Conservation (phyloP, 2,797 vertebrate species). For the Muscicapa comitata region DNA sequence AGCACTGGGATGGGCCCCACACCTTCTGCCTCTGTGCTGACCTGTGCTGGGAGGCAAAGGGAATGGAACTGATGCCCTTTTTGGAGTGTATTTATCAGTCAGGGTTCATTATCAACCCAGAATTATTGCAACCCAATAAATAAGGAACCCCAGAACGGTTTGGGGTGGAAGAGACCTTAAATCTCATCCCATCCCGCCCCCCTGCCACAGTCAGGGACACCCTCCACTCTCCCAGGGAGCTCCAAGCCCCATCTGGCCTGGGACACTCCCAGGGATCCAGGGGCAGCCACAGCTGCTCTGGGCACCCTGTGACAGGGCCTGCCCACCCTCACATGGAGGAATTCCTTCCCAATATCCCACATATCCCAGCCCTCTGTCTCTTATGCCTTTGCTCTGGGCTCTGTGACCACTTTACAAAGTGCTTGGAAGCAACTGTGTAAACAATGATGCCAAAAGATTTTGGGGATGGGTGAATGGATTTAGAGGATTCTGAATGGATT, state of each 20-base stretch:
- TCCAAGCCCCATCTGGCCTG: accelerated
- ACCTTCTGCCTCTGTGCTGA: background rate
- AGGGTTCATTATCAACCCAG: background rate
- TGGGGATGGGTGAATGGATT: background rate
- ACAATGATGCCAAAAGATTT: background rate
- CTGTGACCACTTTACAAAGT: accelerated
- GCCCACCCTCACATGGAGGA: accelerated
- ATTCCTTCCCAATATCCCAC: background rate
- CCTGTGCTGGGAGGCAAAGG: background rate
- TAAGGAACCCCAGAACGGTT: background rate
- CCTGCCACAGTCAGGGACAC: background rate
- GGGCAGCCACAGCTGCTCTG: background rate
- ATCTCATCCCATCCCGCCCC: accelerated
- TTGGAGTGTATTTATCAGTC: background rate
- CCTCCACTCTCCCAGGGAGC: accelerated
- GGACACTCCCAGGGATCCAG: background rate
- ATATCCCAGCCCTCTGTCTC: accelerated
- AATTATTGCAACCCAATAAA: background rate
- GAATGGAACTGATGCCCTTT: background rate
- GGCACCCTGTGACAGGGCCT: background rate
- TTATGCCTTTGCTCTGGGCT: accelerated
- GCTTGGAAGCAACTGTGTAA: background rate
- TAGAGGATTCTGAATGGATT: background rate
- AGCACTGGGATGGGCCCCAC: background rate
- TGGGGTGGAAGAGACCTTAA: background rate